phyloP scores from a whole-genome alignment of 2,888 invertebrate species.

The Drosophila antonietae region DNA sequence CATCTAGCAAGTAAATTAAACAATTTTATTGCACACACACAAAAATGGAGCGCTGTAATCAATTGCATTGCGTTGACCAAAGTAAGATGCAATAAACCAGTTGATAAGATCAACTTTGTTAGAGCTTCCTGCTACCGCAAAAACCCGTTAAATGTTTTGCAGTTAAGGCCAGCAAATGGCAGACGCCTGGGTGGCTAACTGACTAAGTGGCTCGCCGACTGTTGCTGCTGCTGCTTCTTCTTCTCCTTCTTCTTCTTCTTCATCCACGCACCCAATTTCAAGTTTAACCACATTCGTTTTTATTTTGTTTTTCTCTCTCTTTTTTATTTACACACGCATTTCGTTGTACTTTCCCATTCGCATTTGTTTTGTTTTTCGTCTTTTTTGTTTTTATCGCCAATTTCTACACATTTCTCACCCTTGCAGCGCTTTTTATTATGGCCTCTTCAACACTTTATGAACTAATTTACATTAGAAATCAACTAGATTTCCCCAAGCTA shows the following conservation, averaged over 20 bases:
- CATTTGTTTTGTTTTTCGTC: constrained; percentile 12
- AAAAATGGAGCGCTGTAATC: constrained; percentile 47
- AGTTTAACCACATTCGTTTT: constrained; percentile 53
- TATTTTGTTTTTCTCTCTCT: not conserved
- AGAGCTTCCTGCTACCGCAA: constrained; percentile 45
- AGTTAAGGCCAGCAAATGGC: constrained; percentile 28
- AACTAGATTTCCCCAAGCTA: constrained; percentile 14
- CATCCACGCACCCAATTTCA: constrained; percentile 33
- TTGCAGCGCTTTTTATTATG: constrained; percentile 8
- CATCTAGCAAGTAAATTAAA: constrained; percentile 58
- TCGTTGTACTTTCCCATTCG: constrained; percentile 1
- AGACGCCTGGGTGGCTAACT: not conserved
- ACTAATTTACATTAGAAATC: constrained; percentile 40
- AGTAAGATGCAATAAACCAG: constrained; percentile 24
- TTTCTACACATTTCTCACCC: constrained; percentile 35
- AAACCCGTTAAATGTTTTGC: constrained; percentile 36
- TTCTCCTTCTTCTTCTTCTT: constrained; percentile 5
- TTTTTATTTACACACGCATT: not conserved
- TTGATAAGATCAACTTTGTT: constrained; percentile 36
- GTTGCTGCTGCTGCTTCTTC: not conserved
- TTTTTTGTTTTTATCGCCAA: constrained; percentile 42
- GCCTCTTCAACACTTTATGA: constrained; percentile 21
- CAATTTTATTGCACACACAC: constrained; percentile 57
- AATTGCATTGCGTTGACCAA: constrained; percentile 43
- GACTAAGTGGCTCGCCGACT: not conserved